A percentile compares a stretch with the other conserved stretches of the same genome.
Evolutionary conservation across 2,113 vertebrate species (phyloP).

Genomic region (Neomonachus schauinslandi): DNA sequence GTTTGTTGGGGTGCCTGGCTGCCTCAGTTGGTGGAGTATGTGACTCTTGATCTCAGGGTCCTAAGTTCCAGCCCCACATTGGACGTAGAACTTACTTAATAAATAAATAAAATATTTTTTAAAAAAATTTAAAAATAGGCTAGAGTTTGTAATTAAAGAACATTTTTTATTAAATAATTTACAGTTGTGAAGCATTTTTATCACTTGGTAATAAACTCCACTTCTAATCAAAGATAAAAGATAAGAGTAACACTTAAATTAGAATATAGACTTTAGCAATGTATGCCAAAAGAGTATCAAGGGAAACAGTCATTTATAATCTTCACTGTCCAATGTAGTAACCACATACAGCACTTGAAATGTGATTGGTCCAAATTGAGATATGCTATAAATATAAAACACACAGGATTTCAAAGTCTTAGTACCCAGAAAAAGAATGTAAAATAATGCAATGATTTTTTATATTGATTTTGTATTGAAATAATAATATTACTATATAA

Average conservation of each 20-base stretch:
- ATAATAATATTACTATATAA: neutral
- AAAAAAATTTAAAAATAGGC: neutral
- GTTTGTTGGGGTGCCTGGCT: neutral
- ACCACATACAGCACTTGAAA: neutral
- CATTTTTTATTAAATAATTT: constrained; percentile 14
- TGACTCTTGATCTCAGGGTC: neutral
- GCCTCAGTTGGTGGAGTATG: neutral
- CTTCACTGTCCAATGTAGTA: neutral
- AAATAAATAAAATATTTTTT: neutral
- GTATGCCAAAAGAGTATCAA: neutral
- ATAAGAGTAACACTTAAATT: neutral
- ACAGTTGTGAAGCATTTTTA: neutral
- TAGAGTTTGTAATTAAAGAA: constrained; percentile 24
- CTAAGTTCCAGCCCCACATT: neutral
- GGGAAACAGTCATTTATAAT: neutral
- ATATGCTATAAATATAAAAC: neutral
- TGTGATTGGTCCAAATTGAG: neutral
- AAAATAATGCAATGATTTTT: neutral
- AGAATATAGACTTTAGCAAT: neutral
- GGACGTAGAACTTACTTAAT: neutral
- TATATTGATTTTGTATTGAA: neutral
- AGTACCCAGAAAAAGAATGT: neutral
- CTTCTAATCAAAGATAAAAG: constrained; percentile 52
- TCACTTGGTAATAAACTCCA: constrained; percentile 19
- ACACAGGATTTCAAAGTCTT: neutral